Percentiles rank a stretch among this genome's conserved stretches.
These are phyloP conservation scores for Lissonota sp. DNA, from an alignment of 2,888 invertebrate genomes.

Conservation along the genomic window DNA sequence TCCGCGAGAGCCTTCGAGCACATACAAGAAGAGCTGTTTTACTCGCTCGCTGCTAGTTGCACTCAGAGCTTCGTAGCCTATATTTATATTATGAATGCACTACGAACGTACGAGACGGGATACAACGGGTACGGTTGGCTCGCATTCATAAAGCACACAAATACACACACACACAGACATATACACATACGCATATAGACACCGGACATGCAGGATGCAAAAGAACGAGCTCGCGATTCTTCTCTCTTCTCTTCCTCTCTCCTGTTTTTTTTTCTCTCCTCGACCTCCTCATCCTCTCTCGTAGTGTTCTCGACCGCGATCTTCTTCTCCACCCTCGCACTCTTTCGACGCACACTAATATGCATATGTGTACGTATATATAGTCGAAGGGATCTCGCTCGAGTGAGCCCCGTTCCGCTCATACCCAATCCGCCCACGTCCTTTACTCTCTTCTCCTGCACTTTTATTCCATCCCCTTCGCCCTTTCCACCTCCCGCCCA, in stretches of 20 bases:
- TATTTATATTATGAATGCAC: slow-evolving; percentile 65
- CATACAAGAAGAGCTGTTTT: slow-evolving; percentile 47
- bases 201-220: slow-evolving; percentile 78
- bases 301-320: slow-evolving; percentile 51
- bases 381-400: slow-evolving; percentile 41
- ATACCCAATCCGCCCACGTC: slow-evolving; percentile 65
- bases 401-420: slow-evolving; percentile 65
- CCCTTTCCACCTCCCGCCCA: slow-evolving; percentile 71
- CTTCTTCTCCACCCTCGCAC: slow-evolving; percentile 44
- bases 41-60: slow-evolving; percentile 51
- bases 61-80: slow-evolving; percentile 58
- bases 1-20: slow-evolving; percentile 46
- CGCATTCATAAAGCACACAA: slow-evolving; percentile 78
- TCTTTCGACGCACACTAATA: slow-evolving; percentile 44
- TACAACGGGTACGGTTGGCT: slow-evolving; percentile 71
- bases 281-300: slow-evolving; percentile 53
- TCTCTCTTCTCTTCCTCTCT: slow-evolving; percentile 23
- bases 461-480: slow-evolving; percentile 58
- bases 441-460: slow-evolving; percentile 55
- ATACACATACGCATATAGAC: too few relatives aligned
- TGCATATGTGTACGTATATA: not conserved
- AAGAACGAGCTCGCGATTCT: slow-evolving; percentile 26
- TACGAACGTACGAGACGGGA: slow-evolving; percentile 64
- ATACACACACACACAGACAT: too few relatives aligned
- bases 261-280: slow-evolving; percentile 14